Percentiles rank a stretch among this genome's conserved stretches.
These are phyloP conservation scores for Notolabrus celidotus DNA, from an alignment of 2,797 vertebrate genomes.

Conservation along the genomic window DNA sequence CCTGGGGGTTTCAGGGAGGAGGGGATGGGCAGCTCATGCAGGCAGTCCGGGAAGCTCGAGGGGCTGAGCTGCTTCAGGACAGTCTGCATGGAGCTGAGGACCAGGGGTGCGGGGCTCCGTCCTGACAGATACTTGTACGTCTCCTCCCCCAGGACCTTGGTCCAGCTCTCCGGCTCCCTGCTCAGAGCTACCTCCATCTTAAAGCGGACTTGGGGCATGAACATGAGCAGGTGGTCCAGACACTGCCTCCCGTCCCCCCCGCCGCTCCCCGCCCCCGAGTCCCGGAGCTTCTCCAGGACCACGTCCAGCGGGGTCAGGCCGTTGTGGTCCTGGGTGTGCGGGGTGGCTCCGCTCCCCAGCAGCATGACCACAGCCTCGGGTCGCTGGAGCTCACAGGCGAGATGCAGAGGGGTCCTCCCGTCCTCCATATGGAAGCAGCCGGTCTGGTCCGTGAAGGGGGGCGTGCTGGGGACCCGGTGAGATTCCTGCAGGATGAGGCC, in stretches of 20 bases:
- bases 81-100: constrained; percentile 89
- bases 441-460: constrained; percentile 81
- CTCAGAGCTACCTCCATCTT: constrained; percentile 84
- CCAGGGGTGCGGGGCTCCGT: constrained; percentile 85
- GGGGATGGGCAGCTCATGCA: constrained; percentile 90
- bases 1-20: constrained; percentile 87
- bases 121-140: constrained; percentile 86
- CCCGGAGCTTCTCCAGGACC: constrained; percentile 87
- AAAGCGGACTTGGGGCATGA: constrained; percentile 85
- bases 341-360: constrained; percentile 88
- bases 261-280: constrained; percentile 74
- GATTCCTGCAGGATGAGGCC: constrained; percentile 87
- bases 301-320: constrained; percentile 89
- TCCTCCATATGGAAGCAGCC: constrained; percentile 86
- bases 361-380: constrained; percentile 87
- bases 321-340: constrained; percentile 84
- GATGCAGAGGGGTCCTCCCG: constrained; percentile 88
- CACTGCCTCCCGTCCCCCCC: constrained; percentile 84
- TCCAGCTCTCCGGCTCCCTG: constrained; percentile 85
- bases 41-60: constrained; percentile 85
- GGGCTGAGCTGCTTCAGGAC: constrained; percentile 87
- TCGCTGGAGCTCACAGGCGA: constrained; percentile 90
- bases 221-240: constrained; percentile 89
- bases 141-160: constrained; percentile 85
- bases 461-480: constrained; percentile 80